Base-by-base conservation (phyloP, 1,140 invertebrate species). In the Paralvinella palmiformis region DNA sequence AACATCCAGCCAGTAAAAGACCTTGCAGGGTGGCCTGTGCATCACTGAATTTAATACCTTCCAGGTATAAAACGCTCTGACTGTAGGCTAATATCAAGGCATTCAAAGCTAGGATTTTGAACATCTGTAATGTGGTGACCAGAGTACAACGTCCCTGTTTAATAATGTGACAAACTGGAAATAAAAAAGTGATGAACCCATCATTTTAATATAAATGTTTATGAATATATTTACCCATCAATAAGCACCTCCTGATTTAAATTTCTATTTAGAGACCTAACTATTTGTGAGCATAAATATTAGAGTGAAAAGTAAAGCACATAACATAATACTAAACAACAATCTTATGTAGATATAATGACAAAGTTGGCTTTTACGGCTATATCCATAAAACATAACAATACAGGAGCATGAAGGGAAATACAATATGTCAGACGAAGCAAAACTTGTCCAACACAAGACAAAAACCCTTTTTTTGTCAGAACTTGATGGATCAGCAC, bases 41-140 rank as follows among this genome's bases (percentile, higher is more conserved):
- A 79, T 99, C 97, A 74, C 92, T 96, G 71, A 98, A 94, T 81
- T 97, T 98, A 58, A 99, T 92, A 29, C 96, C 96, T 81, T 98
- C 95, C 64, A 99, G 85, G 77, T 99, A 99, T 0, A 99, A 84
- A 7, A 99, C 96, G 29, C 94, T 98, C 81, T 99, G 96, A 77
- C 94, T 94, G 83, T 99, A 99, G 0, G 97, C 97, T 44, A 97
- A 83, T 62, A 99, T 93, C 0, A 99, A 85, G 0, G 97, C 96
- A 82, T 99, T 99, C n/a, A 99, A 79, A 0, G 97, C 97, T 37
- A 99, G 82, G 69, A 99, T 99, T 85, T 99, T 99, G 80, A 99
- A 99, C 97, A 99, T 99, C 82, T 99, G 97, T 44, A 99, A 82
- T 0, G 97, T 99, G 1, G 96, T 99, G 0, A 99, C 96, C 41